phyloP scores from a whole-genome alignment of 2,888 invertebrate genomes.

The Drosophila formosana region DNA sequence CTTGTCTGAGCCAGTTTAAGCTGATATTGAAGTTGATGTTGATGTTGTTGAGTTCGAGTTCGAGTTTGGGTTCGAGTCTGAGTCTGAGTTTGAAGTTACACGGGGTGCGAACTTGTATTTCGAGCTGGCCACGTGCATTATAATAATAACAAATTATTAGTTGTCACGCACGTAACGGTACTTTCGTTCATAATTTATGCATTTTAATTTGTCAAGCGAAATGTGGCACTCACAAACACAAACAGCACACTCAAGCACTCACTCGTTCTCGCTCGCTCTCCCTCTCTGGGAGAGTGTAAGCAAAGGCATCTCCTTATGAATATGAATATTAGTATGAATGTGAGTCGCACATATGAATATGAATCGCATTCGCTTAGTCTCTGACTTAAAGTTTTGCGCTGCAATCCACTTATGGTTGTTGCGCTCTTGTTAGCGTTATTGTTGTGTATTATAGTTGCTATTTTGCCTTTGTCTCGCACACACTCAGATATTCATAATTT shows the following conservation, averaged over 20 bases:
- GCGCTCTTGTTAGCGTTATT: slow-evolving; percentile 11
- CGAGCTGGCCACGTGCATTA: slow-evolving; percentile 69
- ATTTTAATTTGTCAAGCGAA: slow-evolving; percentile 79
- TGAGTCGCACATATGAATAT: slow-evolving; percentile 32
- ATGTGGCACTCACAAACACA: slow-evolving; percentile 38
- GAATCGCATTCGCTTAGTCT: slow-evolving; percentile 34
- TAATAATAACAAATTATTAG: slow-evolving; percentile 81
- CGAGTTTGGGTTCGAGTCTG: background rate
- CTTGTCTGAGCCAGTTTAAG: slow-evolving; percentile 44
- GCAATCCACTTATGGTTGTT: slow-evolving; percentile 30
- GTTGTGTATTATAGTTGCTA: slow-evolving; percentile 10
- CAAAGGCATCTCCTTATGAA: slow-evolving; percentile 19
- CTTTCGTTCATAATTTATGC: slow-evolving; percentile 82
- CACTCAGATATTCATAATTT: slow-evolving; percentile 43
- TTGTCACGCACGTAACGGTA: slow-evolving; percentile 82
- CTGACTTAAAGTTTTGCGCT: slow-evolving; percentile 20
- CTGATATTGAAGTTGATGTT: slow-evolving; percentile 26
- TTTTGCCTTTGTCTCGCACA: slow-evolving; percentile 44
- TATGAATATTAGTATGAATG: slow-evolving; percentile 23
- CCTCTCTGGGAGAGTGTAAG: background rate
- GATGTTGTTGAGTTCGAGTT: slow-evolving; percentile 1
- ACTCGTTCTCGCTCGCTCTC: background rate
- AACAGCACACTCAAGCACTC: background rate
- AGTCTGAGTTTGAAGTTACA: slow-evolving; percentile 26
- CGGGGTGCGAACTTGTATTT: slow-evolving; percentile 49